phyloP scores from a whole-genome alignment of 2,888 invertebrate genomes.

The Fragum whitleyi region DNA sequence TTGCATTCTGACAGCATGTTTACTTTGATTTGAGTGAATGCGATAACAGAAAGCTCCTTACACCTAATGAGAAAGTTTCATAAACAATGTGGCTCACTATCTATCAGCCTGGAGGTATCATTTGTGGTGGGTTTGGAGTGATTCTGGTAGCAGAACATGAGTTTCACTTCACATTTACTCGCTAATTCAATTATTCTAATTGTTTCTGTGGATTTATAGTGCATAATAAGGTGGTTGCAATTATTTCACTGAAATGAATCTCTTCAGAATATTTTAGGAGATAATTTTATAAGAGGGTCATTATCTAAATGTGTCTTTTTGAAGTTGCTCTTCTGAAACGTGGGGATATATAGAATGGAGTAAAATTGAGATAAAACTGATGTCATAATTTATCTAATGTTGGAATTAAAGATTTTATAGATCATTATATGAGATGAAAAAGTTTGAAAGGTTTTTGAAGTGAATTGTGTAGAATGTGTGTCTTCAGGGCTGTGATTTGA shows the following conservation, averaged over 20 bases:
- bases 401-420: too few relatives aligned
- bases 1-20: constrained; percentile 28
- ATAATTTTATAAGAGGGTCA: neutral
- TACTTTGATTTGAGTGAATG: constrained; percentile 25
- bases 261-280: constrained; percentile 5
- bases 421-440: too few relatives aligned
- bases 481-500: too few relatives aligned
- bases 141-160: neutral
- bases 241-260: neutral
- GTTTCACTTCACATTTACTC: constrained; percentile 15
- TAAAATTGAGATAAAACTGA: neutral
- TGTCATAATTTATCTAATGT: too few relatives aligned
- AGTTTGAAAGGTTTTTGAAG: too few relatives aligned
- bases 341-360: neutral
- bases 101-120: constrained; percentile 18
- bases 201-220: constrained; percentile 10
- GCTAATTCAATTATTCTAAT: constrained; percentile 25
- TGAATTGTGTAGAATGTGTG: too few relatives aligned
- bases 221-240: constrained; percentile 8
- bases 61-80: constrained; percentile 27
- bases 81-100: constrained; percentile 17
- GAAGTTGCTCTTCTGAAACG: neutral
- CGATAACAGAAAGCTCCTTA: constrained; percentile 19
- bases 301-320: neutral
- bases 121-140: constrained; percentile 12